Conservation (phyloP, 2,888 invertebrate species). For the Parthenolecanium corni region DNA sequence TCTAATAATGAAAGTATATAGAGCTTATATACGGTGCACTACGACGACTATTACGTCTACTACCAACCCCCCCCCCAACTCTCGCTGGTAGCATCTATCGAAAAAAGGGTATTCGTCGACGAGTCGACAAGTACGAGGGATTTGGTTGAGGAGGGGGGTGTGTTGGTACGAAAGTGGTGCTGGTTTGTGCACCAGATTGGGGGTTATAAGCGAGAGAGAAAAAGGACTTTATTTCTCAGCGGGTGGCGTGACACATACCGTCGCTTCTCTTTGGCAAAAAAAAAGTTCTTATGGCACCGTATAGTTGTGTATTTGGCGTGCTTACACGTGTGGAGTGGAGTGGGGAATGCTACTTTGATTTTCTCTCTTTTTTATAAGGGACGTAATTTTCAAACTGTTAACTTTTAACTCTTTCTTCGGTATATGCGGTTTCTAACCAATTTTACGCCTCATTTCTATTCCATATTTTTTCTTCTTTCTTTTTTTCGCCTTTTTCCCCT, state of each 20-base stretch:
- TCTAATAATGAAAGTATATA: conserved; percentile 21
- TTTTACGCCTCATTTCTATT: conserved; percentile 28
- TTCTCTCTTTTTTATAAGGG: conserved; percentile 18
- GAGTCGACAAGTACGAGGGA: background rate
- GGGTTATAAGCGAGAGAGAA: too few species aligned
- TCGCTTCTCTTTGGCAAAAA: background rate
- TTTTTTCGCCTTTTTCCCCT: background rate
- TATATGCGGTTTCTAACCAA: conserved; percentile 23
- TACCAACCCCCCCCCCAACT: too few species aligned
- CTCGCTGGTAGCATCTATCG: background rate
- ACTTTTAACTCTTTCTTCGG: conserved; percentile 21
- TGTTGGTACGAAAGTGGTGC: too few species aligned
- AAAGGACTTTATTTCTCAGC: conserved; percentile 18
- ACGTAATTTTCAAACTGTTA: conserved; percentile 28
- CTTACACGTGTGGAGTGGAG: conserved; percentile 4
- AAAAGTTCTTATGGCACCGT: background rate
- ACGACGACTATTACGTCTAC: too few species aligned
- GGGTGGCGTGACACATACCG: conserved; percentile 25
- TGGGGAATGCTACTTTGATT: conserved; percentile 15
- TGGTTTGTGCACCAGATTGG: too few species aligned
- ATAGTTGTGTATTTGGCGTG: background rate
- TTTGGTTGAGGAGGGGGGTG: too few species aligned
- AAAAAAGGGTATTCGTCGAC: conserved; percentile 9
- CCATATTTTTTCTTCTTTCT: conserved; percentile 16
- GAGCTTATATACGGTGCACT: background rate